Percentiles rank a stretch among this genome's conserved stretches.
phyloP scores from a whole-genome alignment of 1,140 invertebrate species.

The Trypoxylus dichotomus region DNA sequence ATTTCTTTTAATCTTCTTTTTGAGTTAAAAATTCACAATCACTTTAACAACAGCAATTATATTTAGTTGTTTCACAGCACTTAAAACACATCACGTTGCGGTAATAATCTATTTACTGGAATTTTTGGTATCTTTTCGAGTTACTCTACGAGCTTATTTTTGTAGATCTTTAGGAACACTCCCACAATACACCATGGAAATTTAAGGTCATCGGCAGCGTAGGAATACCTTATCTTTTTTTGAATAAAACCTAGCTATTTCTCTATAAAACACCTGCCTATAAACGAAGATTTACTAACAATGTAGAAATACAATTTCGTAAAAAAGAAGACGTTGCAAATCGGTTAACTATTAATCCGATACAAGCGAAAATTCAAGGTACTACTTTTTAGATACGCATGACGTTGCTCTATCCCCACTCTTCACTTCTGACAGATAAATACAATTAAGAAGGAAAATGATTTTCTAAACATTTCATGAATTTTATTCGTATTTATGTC shows the following conservation, averaged over 20 bases:
- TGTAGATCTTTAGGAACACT: slow-evolving; percentile 30
- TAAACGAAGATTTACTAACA: not conserved
- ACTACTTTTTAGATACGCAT: slow-evolving; percentile 22
- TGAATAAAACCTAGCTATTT: not conserved
- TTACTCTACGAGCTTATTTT: slow-evolving; percentile 12
- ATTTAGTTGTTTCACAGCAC: slow-evolving; percentile 14
- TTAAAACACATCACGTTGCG: slow-evolving; percentile 17
- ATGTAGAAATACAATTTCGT: not conserved
- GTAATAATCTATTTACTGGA: slow-evolving; percentile 1
- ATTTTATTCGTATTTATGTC: too few species aligned
- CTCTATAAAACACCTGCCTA: not conserved
- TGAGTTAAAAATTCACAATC: slow-evolving; percentile 1
- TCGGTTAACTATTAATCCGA: not conserved
- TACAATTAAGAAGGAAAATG: not conserved
- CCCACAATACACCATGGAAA: slow-evolving; percentile 32
- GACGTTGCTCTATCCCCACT: slow-evolving; percentile 4
- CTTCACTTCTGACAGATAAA: slow-evolving; percentile 5
- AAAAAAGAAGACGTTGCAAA: not conserved
- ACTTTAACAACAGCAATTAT: slow-evolving; percentile 14
- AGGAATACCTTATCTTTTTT: slow-evolving; percentile 29
- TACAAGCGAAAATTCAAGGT: not conserved
- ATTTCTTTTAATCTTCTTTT: slow-evolving; percentile 8
- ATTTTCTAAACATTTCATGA: not conserved
- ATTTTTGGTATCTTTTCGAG: slow-evolving; percentile 15
- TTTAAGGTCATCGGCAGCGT: slow-evolving; percentile 24